Base-by-base conservation (phyloP, 2,797 vertebrate species). In the Phaenicophaeus curvirostris region DNA sequence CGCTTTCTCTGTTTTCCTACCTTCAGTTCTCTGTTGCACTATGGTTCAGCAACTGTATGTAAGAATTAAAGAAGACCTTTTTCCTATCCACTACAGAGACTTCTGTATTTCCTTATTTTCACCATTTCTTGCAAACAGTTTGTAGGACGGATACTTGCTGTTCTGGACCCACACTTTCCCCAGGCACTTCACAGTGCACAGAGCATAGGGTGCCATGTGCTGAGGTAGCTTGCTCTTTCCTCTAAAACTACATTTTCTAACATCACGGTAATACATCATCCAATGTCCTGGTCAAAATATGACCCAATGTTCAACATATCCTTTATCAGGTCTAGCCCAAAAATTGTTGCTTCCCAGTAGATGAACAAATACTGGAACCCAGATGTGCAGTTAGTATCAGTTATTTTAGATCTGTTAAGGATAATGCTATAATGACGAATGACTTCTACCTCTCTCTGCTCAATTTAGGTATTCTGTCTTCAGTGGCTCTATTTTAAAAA, bases 141-240 rank as follows among this genome's bases (percentile, higher is more conserved):
- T 65, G 3, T 21, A 37, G 20, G 35, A 81, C 14, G 20, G 17
- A 46, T 27, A 8, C 9, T 68, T 4, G 0, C 41, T 85, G 33
- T 39, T 44, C 31, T 54, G n/a, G 50, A 86, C 25, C 12, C 4
- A 41, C 8, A 4, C 5, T 54, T 84, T 72, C 10, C 14, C 8
- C 61, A 59, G 35, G n/a, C 65, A 33, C 8, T 14, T 11, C 13
- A 37, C 27, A 67, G 3, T 16, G 37, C 31, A 37, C 16, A 46
- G 25, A 33, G 24, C 1, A 1, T 28, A 82, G 31, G 12, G 8
- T 44, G 44, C 30, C 1, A 0, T 31, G 8, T 25, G 8, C 3
- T 15, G 61, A 39, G 53, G 8, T 5, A 35, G 13, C 28, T 58
- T 51, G 16, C 5, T 66, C 19, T 67, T 80, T 72, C 27, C 41